Evolutionary conservation across 2,113 vertebrate species (phyloP), one percentile per base, ranked within the genome.

Genomic region (Antechinus flavipes): DNA sequence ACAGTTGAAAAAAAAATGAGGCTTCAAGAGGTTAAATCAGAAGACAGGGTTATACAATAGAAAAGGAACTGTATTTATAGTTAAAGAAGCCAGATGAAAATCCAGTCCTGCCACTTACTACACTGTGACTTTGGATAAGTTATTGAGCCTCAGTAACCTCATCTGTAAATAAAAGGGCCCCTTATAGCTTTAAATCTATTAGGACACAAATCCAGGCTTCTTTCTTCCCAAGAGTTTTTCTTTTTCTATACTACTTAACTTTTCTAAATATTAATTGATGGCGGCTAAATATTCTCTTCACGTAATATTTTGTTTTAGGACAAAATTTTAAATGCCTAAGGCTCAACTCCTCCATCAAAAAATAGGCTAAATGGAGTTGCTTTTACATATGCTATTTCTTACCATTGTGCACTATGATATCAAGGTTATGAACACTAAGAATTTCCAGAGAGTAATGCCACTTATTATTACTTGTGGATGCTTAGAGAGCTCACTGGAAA

Each of bases 401-500:
- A 61, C 22, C 91, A 96, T 95, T 90, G 94, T n/a, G 94, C 0
- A 49, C 55, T 84, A 35, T 12, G 12, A 35, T 68, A 89, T 49
- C 25, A 90, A 96, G 89, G 93, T 93, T 47, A 97, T 90, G 95
- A 92, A 95, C 0, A 0, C n/a, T 91, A 92, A 92, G 93, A 91
- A 95, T 92, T 76, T 96, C 93, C 22, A 76, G 1, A 49, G 55
- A 56, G 92, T 68, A 93, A 90, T 93, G 68, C 90, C 89, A 95
- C 52, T 92, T 52, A 95, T 95, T 92, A 91, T 95, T 27, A 50
- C 52, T 27, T 54, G 50, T 54, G 91, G 94, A 93, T 94, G 94
- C 54, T 50, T 90, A 89, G 6, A 94, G 92, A 96, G 91, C 23
- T 50, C 92, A 95, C 47, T 94, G 90, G 96, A 95, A 92, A 90